Evolutionary conservation across 2,888 invertebrate genomes (phyloP), one percentile per base, ranked within the genome.

Genomic region (Caenorhabditis zanzibari): DNA sequence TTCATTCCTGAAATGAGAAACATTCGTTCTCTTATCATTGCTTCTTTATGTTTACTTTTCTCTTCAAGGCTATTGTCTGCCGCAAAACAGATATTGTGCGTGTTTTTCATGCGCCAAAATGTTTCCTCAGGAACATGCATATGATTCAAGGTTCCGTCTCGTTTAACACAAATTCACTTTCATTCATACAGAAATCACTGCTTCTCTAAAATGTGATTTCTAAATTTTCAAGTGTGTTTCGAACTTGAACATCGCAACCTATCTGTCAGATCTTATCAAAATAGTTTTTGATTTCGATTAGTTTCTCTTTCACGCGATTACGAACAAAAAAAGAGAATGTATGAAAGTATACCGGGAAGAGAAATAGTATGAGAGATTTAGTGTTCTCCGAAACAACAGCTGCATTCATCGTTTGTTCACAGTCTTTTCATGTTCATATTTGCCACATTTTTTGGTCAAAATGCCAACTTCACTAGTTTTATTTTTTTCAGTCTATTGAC

Each of bases 61-160:
- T 52, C 73, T 73, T 63, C 52, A 73, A 16, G 24, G 24, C n/a
- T 22, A 47, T 63, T 73, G 61, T 73, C 61, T 73, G 44, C 49
- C 35, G n/a, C 63, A 41, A 61, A 19, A 61, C 38, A 72, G 24
- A 35, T 58, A 59, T 71, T 58, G 71, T 59, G 47, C 44, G 24
- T n/a, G n/a, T 26, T 32, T 24, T 24, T 14, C 58, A 59, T 47
- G 47, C 44, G 24, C 10, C 10, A 38, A 19, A 61, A 10, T 16
- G n/a, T 19, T 47, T 47, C 19, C 38, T 19, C n/a, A 12, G 49
- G 35, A 52, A 73, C 49, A 59, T 22, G 19, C 14, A 28, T 49
- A 22, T 38, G 9, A 19, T 59, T 28, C 56, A n/a, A 19, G 49
- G 52, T 32, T n/a, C 24, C 49, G 28, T 19, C 1, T 6, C 6